Evolutionary conservation across 2,797 vertebrate species (phyloP), one percentile per base, ranked within the genome.

Genomic region (Mormyrops attenuatus): DNA sequence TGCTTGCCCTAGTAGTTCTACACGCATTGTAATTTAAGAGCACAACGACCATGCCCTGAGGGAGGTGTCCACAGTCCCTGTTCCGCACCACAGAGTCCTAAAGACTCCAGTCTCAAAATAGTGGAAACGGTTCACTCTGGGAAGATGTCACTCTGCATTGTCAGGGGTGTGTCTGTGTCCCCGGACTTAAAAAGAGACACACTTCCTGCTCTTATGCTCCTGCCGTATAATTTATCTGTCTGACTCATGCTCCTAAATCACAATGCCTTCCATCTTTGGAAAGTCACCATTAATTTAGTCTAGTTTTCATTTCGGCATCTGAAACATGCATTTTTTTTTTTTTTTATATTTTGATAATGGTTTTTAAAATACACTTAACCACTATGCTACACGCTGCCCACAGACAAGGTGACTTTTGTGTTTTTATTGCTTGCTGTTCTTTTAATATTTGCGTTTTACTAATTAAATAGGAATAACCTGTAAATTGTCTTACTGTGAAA

Each of bases 401-500:
- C 34, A 80, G 38, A 44, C 73, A 41, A 41, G 17, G 73, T 8
- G 38, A 80, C 17, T 44, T 44, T 38, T 73, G 30, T 38, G 26
- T 30, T 80, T 80, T 80, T 77, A 80, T 80, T 44, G 34, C 15
- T 41, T 44, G 73, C 73, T 41, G 73, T 38, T 41, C 6, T 73
- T 41, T 73, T 2, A 77, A 41, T 6, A 80, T 80, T 44, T 80
- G 66, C 30, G 15, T 22, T 3, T 73, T 73, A 3, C 66, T 38
- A 34, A 73, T 73, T 85, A 85, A 85, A 50, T 30, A 34, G 26
- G 47, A 85, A 30, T 85, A 85, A 50, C 82, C 44, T 85, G 82
- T 30, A 6, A 80, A 85, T 85, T 85, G 47, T 85, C 26, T 53
- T 85, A 30, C 84, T 85, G 84, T 85, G 47, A 85, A 85, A 85